Percentiles rank a stretch among this genome's conserved stretches.
Evolutionary conservation across 1,140 invertebrate genomes (phyloP).

Genomic region (Drosophila chauvacae): DNA sequence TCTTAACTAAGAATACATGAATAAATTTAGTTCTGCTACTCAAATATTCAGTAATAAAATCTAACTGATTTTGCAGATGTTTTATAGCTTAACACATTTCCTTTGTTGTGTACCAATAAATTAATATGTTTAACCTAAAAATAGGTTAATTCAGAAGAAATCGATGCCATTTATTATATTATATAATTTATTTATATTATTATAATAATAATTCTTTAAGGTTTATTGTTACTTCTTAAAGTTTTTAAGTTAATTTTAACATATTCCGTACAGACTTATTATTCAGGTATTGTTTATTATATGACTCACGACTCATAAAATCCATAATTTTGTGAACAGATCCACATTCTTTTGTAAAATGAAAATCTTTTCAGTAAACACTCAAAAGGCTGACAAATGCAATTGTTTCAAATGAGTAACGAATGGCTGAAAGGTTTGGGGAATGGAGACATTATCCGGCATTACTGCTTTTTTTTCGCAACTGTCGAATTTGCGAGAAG

Average conservation of each 20-base stretch:
- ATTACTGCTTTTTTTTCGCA: conserved; percentile 16
- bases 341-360: conserved; percentile 3
- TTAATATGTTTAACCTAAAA: not conserved
- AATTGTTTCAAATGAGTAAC: conserved; percentile 10
- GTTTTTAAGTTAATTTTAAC: not conserved
- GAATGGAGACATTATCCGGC: conserved; percentile 55
- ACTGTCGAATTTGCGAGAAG: conserved; percentile 29
- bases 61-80: not conserved
- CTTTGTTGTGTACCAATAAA: not conserved
- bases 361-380: conserved; percentile 14
- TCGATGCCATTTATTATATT: not conserved
- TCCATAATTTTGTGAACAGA: not conserved
- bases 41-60: not conserved
- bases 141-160: not conserved
- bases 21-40: conserved; percentile 4
- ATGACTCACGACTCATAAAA: not conserved
- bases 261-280: not conserved
- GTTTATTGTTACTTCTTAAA: too few species aligned
- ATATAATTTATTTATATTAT: too few species aligned
- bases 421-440: conserved; percentile 3
- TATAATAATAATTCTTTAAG: not conserved
- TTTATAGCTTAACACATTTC: conserved; percentile 8
- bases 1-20: not conserved
- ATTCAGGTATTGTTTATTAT: not conserved
- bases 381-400: not conserved